phyloP scores from a whole-genome alignment of 2,113 vertebrate species.

The Cyprinodon brontotheroides region DNA sequence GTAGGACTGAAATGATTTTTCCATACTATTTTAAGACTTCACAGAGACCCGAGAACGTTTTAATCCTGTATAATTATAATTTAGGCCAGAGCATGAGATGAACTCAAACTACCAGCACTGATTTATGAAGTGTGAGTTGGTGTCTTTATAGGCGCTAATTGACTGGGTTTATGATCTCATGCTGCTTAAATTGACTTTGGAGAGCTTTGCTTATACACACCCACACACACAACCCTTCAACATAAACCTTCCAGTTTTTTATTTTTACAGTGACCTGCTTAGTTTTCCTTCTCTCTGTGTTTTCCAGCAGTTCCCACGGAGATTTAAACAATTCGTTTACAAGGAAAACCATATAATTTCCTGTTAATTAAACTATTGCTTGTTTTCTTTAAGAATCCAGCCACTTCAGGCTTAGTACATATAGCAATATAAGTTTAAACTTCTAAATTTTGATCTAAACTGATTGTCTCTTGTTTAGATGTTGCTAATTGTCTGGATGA shows the following conservation, averaged over 20 bases:
- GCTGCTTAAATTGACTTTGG: conserved; percentile 50
- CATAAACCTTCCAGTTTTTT: background rate
- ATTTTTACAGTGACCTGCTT: conserved; percentile 20
- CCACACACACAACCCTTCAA: conserved; percentile 4
- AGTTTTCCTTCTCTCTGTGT: background rate
- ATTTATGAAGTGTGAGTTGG: conserved; percentile 55
- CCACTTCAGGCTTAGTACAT: conserved; percentile 36
- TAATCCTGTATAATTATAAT: background rate
- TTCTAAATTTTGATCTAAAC: conserved; percentile 65
- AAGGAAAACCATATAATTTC: conserved; percentile 52
- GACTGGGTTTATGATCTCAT: conserved; percentile 65
- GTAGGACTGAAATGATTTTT: background rate
- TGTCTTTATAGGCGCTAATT: conserved; percentile 57
- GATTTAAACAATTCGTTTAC: conserved; percentile 58
- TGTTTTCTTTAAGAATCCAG: conserved; percentile 26
- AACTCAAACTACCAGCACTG: conserved; percentile 4
- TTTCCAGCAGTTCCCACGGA: conserved; percentile 21
- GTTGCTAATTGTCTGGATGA: conserved; percentile 37
- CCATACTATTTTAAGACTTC: background rate
- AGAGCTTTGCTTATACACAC: conserved; percentile 40
- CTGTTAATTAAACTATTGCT: conserved; percentile 63
- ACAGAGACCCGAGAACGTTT: background rate
- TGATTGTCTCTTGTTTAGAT: conserved; percentile 23
- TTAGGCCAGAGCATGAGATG: background rate
- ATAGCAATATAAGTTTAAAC: conserved; percentile 56